Base-by-base conservation (phyloP, 1,140 invertebrate species). In the Drosophila repletoides region DNA sequence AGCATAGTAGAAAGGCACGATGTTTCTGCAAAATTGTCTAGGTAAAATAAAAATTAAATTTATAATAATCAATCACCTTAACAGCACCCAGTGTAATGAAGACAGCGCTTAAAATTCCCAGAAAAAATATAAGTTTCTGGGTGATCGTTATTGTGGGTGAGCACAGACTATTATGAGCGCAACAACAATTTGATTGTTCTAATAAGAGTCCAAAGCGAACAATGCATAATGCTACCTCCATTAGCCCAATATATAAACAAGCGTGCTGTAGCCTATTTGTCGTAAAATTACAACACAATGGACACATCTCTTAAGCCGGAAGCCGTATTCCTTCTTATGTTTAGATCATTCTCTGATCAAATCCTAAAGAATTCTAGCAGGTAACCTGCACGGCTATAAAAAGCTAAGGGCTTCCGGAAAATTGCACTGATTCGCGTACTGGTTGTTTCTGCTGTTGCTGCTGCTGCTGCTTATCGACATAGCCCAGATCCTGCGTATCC, bases 131-230 rank as follows among this genome's bases (percentile, higher is more conserved):
- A 1, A 0, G 1, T 4, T 34, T 33, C 12, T n/a, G 21, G 10
- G 14, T 10, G n/a, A n/a, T n/a, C n/a, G n/a, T n/a, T n/a, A n/a
- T n/a, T n/a, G n/a, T n/a, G n/a, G n/a, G n/a, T n/a, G n/a, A n/a
- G n/a, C n/a, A 1, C 2, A 9, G 3, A 6, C 2, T 21, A 38
- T 3, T 17, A 26, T 1, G 5, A 10, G 4, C 15, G 9, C 15
- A 5, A n/a, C 22, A 29, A 19, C 3, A 17, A 46, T 7, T 46
- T 2, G 9, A 10, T 1, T 17, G 43, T 28, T 17, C 41, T 3
- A 48, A n/a, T 31, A n/a, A 48, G 6, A 34, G 33, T 10, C 14
- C 14, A 28, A 58, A 58, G 19, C 40, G 49, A 7, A 12, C 9
- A 2, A 53, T 3, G 21, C 14, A 17, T 5, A 53, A 26, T 9